Conservation (phyloP, 2,888 invertebrate genomes). For the Nudaria mundana region DNA sequence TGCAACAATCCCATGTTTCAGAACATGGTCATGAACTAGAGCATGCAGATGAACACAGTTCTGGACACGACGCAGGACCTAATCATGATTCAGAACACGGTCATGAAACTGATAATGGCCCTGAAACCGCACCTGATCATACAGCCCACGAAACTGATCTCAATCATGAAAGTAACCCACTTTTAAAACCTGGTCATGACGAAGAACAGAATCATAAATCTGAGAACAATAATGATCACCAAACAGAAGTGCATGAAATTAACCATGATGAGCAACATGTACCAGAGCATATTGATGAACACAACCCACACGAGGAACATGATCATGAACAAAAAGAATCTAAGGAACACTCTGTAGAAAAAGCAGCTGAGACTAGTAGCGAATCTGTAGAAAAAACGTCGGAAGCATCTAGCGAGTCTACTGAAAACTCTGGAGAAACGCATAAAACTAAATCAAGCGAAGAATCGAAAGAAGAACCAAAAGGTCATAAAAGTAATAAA, state of each 20-base stretch:
- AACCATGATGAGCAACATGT: constrained; percentile 7
- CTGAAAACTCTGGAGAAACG: constrained; percentile 3
- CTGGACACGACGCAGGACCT: background rate
- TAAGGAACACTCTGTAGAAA: constrained; percentile 4
- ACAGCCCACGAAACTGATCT: background rate
- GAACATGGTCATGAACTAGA: background rate
- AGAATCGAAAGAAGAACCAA: constrained; percentile 3
- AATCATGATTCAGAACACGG: background rate
- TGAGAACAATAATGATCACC: background rate
- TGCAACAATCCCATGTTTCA: background rate
- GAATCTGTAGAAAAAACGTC: constrained; percentile 8
- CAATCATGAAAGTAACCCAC: background rate
- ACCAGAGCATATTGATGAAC: background rate
- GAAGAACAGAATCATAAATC: background rate
- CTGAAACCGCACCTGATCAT: background rate
- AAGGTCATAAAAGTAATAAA: background rate
- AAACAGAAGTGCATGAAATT: background rate
- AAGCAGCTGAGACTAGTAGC: constrained; percentile 9
- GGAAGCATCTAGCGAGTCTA: background rate
- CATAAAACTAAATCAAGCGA: constrained; percentile 6
- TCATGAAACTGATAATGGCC: background rate
- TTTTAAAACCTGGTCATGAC: no score
- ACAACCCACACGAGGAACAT: background rate
- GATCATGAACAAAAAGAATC: constrained; percentile 1
- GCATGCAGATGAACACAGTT: background rate